Evolutionary conservation across 2,888 invertebrate species (phyloP).

Genomic region (Colostygia pectinataria): DNA sequence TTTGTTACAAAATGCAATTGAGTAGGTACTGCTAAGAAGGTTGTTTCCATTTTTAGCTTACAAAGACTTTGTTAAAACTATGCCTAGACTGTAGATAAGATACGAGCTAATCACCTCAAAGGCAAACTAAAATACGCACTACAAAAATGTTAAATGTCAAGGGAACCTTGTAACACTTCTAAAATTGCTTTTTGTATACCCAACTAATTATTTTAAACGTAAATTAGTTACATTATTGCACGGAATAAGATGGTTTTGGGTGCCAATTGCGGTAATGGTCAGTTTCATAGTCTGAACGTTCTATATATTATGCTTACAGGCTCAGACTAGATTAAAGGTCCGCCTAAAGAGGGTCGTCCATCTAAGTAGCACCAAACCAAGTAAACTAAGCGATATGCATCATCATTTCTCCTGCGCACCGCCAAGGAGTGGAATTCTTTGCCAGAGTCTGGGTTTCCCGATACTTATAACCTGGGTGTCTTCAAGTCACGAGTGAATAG

Average conservation of each 20-base stretch:
- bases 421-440: no score
- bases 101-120: slow-evolving; percentile 37
- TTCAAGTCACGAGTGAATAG: no score
- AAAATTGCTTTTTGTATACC: slow-evolving; percentile 53
- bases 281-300: slow-evolving; percentile 33
- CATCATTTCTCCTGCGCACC: no score
- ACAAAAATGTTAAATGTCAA: slow-evolving; percentile 51
- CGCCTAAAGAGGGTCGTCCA: no score
- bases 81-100: slow-evolving; percentile 29
- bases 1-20: background rate
- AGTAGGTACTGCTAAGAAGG: no score
- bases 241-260: slow-evolving; percentile 46
- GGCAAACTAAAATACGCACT: slow-evolving; percentile 34
- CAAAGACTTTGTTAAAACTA: slow-evolving; percentile 6
- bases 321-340: no score
- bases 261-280: slow-evolving; percentile 55
- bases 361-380: no score
- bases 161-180: slow-evolving; percentile 69
- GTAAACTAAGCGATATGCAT: no score
- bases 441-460: no score
- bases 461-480: no score
- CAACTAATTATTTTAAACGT: slow-evolving; percentile 55
- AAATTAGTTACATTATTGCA: slow-evolving; percentile 57
- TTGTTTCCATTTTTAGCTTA: slow-evolving; percentile 5
- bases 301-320: slow-evolving; percentile 44